phyloP scores from a whole-genome alignment of 1,140 invertebrate species.

The Bathynomus jamesi region DNA sequence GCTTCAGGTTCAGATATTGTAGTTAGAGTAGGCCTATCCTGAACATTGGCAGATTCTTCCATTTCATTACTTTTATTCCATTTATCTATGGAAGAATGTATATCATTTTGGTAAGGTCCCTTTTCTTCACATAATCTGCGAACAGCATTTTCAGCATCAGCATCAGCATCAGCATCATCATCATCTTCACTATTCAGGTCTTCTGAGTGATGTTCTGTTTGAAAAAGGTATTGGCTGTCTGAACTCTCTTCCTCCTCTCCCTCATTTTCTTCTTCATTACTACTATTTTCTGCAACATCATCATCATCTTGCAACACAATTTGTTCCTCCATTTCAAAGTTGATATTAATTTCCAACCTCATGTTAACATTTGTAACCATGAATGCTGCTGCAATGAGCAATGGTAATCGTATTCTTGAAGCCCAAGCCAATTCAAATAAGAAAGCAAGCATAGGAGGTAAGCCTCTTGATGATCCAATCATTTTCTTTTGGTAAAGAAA shows the following conservation, averaged over 20 bases:
- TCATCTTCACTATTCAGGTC: too few species aligned
- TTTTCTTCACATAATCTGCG: too few species aligned
- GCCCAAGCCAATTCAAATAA: conserved; percentile 36
- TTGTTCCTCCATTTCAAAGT: conserved; percentile 30
- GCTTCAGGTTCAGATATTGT: too few species aligned
- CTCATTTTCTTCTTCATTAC: neutral
- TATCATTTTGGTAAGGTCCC: too few species aligned
- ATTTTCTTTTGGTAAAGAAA: neutral
- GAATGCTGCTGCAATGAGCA: conserved; percentile 31
- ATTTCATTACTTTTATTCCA: too few species aligned
- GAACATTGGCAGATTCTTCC: too few species aligned
- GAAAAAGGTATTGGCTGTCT: too few species aligned
- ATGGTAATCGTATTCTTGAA: conserved; percentile 27
- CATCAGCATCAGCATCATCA: too few species aligned
- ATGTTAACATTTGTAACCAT: conserved; percentile 35
- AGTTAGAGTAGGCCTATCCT: too few species aligned
- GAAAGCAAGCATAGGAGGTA: conserved; percentile 27
- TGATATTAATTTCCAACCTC: conserved; percentile 33
- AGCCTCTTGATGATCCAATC: conserved; percentile 5
- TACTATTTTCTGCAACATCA: conserved; percentile 4
- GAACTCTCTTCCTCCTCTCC: neutral
- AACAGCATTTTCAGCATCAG: too few species aligned
- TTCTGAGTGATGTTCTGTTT: too few species aligned
- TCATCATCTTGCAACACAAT: conserved; percentile 5
- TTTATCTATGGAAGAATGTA: too few species aligned